These are phyloP conservation scores for Fabriciana adippe DNA, from an alignment of 2,888 invertebrate species.

Conservation along the genomic window DNA sequence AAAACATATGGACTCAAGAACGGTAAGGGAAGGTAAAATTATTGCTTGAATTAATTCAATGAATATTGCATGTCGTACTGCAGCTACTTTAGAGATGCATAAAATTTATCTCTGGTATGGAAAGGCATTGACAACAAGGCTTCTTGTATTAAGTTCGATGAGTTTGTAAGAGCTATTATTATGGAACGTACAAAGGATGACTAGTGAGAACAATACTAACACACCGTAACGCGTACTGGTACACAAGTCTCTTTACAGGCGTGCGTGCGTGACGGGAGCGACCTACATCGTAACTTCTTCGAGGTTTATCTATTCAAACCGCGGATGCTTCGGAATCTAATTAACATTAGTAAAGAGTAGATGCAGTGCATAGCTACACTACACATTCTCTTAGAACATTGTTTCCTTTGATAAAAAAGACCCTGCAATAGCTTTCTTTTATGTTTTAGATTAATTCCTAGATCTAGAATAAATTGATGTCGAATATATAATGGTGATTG, in stretches of 20 bases:
- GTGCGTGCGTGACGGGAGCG: slow-evolving; percentile 61
- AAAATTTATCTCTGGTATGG: not conserved
- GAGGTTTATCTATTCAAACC: slow-evolving; percentile 60
- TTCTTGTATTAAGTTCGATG: slow-evolving; percentile 35
- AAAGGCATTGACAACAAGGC: slow-evolving; percentile 25
- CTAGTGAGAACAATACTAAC: slow-evolving; percentile 53
- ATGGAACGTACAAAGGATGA: slow-evolving; percentile 38
- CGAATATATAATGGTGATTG: too few relatives aligned
- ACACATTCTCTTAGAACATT: slow-evolving; percentile 37
- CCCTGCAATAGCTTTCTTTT: too few relatives aligned
- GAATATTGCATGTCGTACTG: not conserved
- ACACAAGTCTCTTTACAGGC: slow-evolving; percentile 46
- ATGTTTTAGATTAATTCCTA: too few relatives aligned
- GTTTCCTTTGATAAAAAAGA: slow-evolving; percentile 21
- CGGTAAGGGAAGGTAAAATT: too few relatives aligned
- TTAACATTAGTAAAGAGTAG: slow-evolving; percentile 65
- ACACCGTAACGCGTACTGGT: slow-evolving; percentile 46
- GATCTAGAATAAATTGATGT: too few relatives aligned
- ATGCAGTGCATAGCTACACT: slow-evolving; percentile 44
- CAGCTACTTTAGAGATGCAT: not conserved
- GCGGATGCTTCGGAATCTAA: slow-evolving; percentile 60
- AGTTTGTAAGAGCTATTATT: slow-evolving; percentile 39
- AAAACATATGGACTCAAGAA: too few relatives aligned
- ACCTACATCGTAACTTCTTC: slow-evolving; percentile 56
- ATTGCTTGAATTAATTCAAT: not conserved